Percentiles rank a stretch among this genome's conserved stretches.
These are phyloP conservation scores for Grus americana DNA, from an alignment of 2,113 vertebrate species.

Conservation along the genomic window DNA sequence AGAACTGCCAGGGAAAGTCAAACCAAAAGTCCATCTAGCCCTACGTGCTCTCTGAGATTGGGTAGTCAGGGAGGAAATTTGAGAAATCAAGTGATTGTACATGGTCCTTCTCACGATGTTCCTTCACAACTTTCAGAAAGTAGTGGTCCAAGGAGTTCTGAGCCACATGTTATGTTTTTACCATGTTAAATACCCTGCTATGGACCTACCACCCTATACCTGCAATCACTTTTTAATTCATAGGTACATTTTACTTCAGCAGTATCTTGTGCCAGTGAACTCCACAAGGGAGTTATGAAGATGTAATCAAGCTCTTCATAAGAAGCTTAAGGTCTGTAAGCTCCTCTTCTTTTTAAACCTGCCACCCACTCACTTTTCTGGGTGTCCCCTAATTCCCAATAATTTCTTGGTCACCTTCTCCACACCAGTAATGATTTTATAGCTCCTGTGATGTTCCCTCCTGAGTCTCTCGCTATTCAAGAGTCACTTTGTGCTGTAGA, in stretches of 20 bases:
- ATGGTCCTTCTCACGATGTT: not conserved
- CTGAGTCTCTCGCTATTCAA: not conserved
- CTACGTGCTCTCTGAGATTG: not conserved
- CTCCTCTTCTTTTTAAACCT: not conserved
- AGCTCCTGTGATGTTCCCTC: not conserved
- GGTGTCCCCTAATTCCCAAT: not conserved
- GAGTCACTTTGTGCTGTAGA: not conserved
- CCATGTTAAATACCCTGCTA: not conserved
- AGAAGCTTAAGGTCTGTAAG: conserved; percentile 14
- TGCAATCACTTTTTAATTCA: not conserved
- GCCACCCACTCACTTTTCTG: not conserved
- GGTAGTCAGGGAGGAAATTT: not conserved
- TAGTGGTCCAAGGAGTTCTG: not conserved
- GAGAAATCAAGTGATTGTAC: not conserved
- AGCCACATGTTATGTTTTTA: not conserved
- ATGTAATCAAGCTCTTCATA: not conserved
- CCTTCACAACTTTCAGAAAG: not conserved
- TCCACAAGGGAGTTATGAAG: not conserved
- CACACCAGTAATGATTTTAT: not conserved
- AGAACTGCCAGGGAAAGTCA: not conserved
- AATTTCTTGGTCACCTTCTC: not conserved
- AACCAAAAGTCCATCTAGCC: not conserved
- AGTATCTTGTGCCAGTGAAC: not conserved
- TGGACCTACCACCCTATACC: not conserved
- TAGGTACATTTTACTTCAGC: not conserved